A percentile compares a stretch with the other conserved stretches of the same genome.
These are phyloP conservation scores for Scaptomyza montana DNA, from an alignment of 1,140 invertebrate species.

Conservation along the genomic window DNA sequence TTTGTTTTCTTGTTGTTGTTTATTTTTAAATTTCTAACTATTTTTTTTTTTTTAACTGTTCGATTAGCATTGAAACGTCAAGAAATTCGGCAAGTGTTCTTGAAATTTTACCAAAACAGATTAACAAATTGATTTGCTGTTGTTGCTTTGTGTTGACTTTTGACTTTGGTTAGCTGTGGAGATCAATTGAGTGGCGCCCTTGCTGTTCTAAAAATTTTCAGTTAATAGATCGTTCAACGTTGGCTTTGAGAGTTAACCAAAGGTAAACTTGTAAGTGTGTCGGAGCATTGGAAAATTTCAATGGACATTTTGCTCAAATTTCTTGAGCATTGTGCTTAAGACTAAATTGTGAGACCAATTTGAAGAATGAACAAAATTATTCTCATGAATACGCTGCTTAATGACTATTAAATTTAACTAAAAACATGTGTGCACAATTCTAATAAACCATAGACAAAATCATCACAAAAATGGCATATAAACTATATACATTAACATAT, in stretches of 20 bases:
- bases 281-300: constrained; percentile 48
- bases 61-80: constrained; percentile 73
- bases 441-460: constrained; percentile 67
- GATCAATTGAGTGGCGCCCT: constrained; percentile 59
- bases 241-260: constrained; percentile 48
- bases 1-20: constrained; percentile 58
- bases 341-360: constrained; percentile 79
- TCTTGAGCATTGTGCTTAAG: constrained; percentile 54
- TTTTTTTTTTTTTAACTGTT: constrained; percentile 51
- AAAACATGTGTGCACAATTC: constrained; percentile 44
- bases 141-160: constrained; percentile 32
- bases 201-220: constrained; percentile 61
- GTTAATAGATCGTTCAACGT: constrained; percentile 71
- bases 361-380: constrained; percentile 74
- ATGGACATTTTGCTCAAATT: constrained; percentile 40
- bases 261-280: constrained; percentile 50
- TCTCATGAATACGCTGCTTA: constrained; percentile 55
- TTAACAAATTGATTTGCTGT: constrained; percentile 25
- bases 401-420: constrained; percentile 73
- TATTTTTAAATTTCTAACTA: constrained; percentile 44
- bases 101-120: constrained; percentile 40
- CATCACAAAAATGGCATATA: constrained; percentile 77
- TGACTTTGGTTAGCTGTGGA: constrained; percentile 75
- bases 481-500: constrained; percentile 64
- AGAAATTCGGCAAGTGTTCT: constrained; percentile 50